These are phyloP conservation scores for Eumerus sabulonum DNA, from an alignment of 2,888 invertebrate species.

Conservation along the genomic window DNA sequence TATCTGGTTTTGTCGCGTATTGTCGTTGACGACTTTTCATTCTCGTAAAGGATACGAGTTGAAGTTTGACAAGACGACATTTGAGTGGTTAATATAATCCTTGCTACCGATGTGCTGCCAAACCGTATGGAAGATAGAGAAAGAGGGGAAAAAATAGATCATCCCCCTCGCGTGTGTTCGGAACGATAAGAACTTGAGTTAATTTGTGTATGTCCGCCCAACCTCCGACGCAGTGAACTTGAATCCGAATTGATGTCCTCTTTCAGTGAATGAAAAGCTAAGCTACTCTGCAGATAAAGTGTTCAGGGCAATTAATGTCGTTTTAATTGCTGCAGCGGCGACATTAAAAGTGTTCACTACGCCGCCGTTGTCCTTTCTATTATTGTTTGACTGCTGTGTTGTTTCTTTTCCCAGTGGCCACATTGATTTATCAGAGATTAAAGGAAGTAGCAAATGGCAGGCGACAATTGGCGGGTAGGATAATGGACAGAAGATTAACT, in stretches of 20 bases:
- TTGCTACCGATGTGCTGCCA: constrained; percentile 24
- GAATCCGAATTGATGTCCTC: constrained; percentile 64
- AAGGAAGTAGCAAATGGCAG: constrained; percentile 43
- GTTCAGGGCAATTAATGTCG: constrained; percentile 62
- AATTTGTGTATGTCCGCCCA: constrained; percentile 28
- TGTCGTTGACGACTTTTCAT: constrained; percentile 27
- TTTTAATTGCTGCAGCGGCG: constrained; percentile 64
- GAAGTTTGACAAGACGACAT: constrained; percentile 57
- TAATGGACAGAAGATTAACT: constrained; percentile 67
- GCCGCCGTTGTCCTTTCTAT: constrained; percentile 37
- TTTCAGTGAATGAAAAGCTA: constrained; percentile 5
- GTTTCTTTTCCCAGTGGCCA: constrained; percentile 46
- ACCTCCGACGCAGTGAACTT: constrained; percentile 35
- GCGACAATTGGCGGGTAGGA: constrained; percentile 27
- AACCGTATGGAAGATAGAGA: not conserved
- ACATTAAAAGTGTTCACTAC: constrained; percentile 56
- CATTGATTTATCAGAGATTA: constrained; percentile 68
- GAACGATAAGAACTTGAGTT: constrained; percentile 58
- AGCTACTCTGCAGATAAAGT: constrained; percentile 44
- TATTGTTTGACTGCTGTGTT: constrained; percentile 31
- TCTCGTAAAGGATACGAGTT: constrained; percentile 23
- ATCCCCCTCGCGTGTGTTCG: constrained; percentile 40
- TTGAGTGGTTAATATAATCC: constrained; percentile 59
- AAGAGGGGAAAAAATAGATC: not conserved
- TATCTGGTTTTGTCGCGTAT: constrained; percentile 35